Evolutionary conservation across 2,113 vertebrate species (phyloP), one percentile per base, ranked within the genome.

Genomic region (Podarcis muralis): DNA sequence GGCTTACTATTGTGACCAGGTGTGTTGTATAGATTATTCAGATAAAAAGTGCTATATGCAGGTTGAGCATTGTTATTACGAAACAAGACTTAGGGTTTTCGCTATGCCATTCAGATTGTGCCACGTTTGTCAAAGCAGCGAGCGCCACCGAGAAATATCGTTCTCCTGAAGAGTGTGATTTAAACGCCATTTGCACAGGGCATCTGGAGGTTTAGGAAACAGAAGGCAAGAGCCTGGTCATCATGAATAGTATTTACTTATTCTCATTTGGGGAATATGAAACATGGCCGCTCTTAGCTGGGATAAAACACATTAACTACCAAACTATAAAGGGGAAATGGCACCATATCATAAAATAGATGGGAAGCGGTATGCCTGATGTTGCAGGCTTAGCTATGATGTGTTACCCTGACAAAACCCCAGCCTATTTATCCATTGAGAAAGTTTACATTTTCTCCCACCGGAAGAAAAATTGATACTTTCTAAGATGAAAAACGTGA

Each of bases 211-310:
- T 82, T 85, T 0, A 2, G 71, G 57, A 75, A 85, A 84, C 1
- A 90, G 79, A 85, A 69, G 84, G 92, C 83, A 88, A 94, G 91
- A 79, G 90, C 88, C 65, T 91, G 9, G 88, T 91, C 84, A 90
- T 3, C 27, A 71, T 81, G 18, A 22, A 81, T 4, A 90, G 84
- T 87, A 82, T 27, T 89, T 86, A 66, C 65, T 86, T 81, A 57
- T 87, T 71, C 78, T 87, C 86, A 74, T 72, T 74, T 72, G 66
- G 68, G 48, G 32, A 81, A 81, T 32, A 74, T 57, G 48, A 87
- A 87, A 81, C 86, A 59, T 87, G 15, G 72, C 68, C 72, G 78
- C 32, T 59, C 81, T 87, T 81, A 87, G 43, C 77, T 81, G 40
- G 68, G 78, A 72, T 87, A 87, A 71, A 81, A 71, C 68, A 57